These are phyloP conservation scores for Drosophila rhopaloa DNA, from an alignment of 1,140 invertebrate genomes.

Conservation along the genomic window DNA sequence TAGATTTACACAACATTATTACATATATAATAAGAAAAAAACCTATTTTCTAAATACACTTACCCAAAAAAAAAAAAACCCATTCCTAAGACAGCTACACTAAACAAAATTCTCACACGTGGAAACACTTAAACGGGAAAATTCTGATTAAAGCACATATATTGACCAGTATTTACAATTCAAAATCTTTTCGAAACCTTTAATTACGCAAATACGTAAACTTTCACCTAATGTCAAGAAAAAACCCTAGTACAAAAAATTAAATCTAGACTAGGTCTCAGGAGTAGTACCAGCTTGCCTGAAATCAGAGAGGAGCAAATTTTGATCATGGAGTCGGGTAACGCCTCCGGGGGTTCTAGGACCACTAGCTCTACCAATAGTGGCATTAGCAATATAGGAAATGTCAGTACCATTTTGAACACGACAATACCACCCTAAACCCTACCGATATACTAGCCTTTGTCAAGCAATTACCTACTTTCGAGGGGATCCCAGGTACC, in stretches of 20 bases:
- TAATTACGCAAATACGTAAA: too few species aligned
- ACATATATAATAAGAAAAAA: background rate
- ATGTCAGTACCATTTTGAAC: background rate
- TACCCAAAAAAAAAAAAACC: background rate
- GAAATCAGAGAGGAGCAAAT: background rate
- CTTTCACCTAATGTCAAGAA: background rate
- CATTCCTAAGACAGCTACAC: background rate
- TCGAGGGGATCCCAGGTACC: background rate
- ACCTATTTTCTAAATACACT: background rate
- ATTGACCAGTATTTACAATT: background rate
- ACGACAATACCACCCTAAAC: constrained; percentile 1
- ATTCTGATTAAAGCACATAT: constrained; percentile 1
- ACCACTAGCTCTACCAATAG: background rate
- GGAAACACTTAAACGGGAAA: background rate
- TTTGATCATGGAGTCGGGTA: background rate
- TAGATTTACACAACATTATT: background rate
- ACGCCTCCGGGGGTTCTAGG: background rate
- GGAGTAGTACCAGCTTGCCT: background rate
- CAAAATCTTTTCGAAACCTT: too few species aligned
- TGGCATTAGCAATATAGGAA: background rate
- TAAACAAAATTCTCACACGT: background rate
- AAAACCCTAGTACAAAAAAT: background rate
- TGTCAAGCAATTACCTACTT: background rate
- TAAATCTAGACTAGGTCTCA: background rate
- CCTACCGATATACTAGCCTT: constrained; percentile 5